These are phyloP conservation scores for Heterocephalus glaber DNA, from an alignment of 2,113 vertebrate genomes.

Conservation along the genomic window DNA sequence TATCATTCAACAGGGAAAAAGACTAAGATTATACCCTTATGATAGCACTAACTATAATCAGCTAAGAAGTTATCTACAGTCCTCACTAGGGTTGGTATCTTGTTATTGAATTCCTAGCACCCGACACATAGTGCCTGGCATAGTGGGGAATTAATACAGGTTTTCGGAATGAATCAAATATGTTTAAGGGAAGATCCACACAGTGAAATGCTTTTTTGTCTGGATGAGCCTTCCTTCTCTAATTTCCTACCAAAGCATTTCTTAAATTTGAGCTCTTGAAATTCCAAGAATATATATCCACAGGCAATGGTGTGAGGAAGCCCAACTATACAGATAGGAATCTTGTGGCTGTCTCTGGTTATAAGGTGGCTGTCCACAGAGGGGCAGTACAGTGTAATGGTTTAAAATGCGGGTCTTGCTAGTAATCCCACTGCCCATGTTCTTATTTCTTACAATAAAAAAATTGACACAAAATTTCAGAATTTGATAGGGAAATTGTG, in stretches of 20 bases:
- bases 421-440: not conserved
- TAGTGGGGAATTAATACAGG: not conserved
- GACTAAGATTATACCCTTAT: no score
- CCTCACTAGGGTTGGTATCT: not conserved
- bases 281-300: not conserved
- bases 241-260: slow-evolving; percentile 31
- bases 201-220: not conserved
- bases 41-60: not conserved
- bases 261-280: slow-evolving; percentile 37
- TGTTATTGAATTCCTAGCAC: not conserved
- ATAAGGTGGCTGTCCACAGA: slow-evolving; percentile 68
- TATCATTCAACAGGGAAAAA: not conserved
- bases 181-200: not conserved
- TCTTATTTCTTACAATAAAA: not conserved
- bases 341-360: not conserved
- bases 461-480: not conserved
- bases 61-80: not conserved
- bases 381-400: slow-evolving; percentile 71
- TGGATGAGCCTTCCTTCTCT: not conserved
- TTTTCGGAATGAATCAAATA: not conserved
- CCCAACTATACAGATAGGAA: not conserved
- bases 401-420: slow-evolving; percentile 47
- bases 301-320: not conserved
- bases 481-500: not conserved
- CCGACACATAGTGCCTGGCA: not conserved